These are phyloP conservation scores for Hyles lineata DNA, from an alignment of 2,888 invertebrate species.

Conservation along the genomic window DNA sequence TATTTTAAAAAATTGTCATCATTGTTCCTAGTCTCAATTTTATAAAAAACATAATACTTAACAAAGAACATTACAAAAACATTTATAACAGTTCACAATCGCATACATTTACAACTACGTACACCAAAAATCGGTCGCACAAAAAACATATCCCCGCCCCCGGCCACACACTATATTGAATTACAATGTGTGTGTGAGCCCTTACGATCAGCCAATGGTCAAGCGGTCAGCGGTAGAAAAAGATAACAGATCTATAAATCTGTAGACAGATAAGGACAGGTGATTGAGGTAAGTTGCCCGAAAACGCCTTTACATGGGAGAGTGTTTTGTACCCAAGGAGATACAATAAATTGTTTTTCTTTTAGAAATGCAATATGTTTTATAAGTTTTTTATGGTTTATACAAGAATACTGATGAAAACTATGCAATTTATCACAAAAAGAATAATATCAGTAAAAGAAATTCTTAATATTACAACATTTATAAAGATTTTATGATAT, in stretches of 20 bases:
- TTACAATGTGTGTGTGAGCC: slow-evolving; percentile 17
- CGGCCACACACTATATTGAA: not conserved
- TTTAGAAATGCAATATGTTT: no score
- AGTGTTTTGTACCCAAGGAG: no score
- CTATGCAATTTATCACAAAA: no score
- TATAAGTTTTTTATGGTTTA: no score
- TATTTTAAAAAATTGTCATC: no score
- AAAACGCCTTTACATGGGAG: not conserved
- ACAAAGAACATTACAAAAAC: not conserved
- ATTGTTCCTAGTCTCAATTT: no score
- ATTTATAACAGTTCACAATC: not conserved
- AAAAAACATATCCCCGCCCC: slow-evolving; percentile 26
- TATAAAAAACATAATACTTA: no score
- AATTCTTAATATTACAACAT: no score
- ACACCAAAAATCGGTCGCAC: not conserved
- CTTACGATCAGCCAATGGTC: slow-evolving; percentile 70
- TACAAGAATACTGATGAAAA: no score
- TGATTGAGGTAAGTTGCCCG: not conserved
- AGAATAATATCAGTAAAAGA: no score
- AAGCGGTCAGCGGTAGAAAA: slow-evolving; percentile 68
- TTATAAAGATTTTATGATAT: no score
- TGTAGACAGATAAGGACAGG: slow-evolving; percentile 41
- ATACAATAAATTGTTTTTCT: no score
- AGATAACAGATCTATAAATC: slow-evolving; percentile 44
- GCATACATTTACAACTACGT: not conserved